Evolutionary conservation across 2,888 invertebrate species (phyloP), one percentile per base, ranked within the genome.

Genomic region (Sycophila texana): DNA sequence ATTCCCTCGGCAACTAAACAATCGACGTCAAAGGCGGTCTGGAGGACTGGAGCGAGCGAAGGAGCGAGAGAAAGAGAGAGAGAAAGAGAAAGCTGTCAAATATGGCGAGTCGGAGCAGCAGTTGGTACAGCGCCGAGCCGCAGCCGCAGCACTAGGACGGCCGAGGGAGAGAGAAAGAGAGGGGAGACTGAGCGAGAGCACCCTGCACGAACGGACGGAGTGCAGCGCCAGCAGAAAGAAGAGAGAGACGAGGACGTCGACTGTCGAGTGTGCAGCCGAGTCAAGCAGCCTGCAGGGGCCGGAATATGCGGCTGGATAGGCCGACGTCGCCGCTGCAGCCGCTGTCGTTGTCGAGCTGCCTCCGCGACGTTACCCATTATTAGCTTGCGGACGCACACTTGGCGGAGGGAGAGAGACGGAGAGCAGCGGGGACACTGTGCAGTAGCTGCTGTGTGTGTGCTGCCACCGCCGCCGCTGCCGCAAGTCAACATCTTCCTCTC

Each of bases 1-100:
- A 87, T 84, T 84, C 82, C 79, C 80, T 80, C 81, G 82, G 83
- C 84, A 90, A 92, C 91, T 88, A 92, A 91, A 91, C 91, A 92
- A 92, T 92, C 92, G 92, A 92, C 92, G 91, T 92, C 90, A 91
- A 91, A 82, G 61, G 73, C 78, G 49, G 74, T 71, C 13, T 20
- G 66, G 18, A 12, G 20, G 57, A 70, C 13, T 39, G 55, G n/a
- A 22, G 39, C 65, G 51, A 61, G 20, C n/a, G n/a, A n/a, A n/a
- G n/a, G n/a, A n/a, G n/a, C n/a, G n/a, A n/a, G 65, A 18, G 4
- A 66, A 16, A 4, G 30, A 65, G 18, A 22, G 22, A 58, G n/a
- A 30, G 60, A 26, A 57, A 73, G 55, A 73, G 68, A 67, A 22
- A 88, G 71, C 90, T 91, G 91, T 92, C 89, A 91, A 91, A 91